A percentile compares a stretch with the other conserved stretches of the same genome.
These are phyloP conservation scores for Toxotes jaculatrix DNA, from an alignment of 2,113 vertebrate genomes.

Conservation along the genomic window DNA sequence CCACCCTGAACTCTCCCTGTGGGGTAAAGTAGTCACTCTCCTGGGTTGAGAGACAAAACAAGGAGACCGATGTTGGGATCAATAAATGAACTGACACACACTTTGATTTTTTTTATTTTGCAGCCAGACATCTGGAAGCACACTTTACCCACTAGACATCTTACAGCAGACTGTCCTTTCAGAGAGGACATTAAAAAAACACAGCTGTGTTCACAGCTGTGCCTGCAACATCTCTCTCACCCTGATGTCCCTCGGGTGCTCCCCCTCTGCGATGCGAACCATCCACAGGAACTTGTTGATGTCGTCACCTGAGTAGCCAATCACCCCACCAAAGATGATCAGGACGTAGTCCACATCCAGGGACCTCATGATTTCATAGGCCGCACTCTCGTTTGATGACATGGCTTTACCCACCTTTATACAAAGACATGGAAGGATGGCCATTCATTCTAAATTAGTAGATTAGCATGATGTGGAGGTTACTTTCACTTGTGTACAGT, in stretches of 20 bases:
- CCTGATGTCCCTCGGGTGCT: conserved; percentile 97
- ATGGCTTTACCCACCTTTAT: conserved; percentile 96
- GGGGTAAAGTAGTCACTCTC: conserved; percentile 99
- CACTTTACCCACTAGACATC: neutral
- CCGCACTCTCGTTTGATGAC: conserved; percentile 96
- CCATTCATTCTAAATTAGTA: neutral
- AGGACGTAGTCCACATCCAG: conserved; percentile 97
- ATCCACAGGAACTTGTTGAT: conserved; percentile 99
- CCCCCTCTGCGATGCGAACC: conserved; percentile 98
- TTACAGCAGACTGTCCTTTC: neutral
- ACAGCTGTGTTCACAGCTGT: neutral
- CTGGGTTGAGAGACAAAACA: conserved; percentile 70
- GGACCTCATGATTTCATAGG: conserved; percentile 96
- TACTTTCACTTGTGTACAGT: neutral
- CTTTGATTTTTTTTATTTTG: neutral
- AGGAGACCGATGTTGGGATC: neutral
- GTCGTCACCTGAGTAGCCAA: conserved; percentile 97
- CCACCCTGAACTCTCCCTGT: conserved; percentile 97
- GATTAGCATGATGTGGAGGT: too few species aligned
- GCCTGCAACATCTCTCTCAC: conserved; percentile 79
- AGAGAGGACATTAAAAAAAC: neutral
- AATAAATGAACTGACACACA: neutral
- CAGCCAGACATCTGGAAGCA: neutral
- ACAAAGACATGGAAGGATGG: neutral
- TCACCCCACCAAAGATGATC: conserved; percentile 97